Percentiles rank a stretch among this genome's conserved stretches.
phyloP scores from a whole-genome alignment of 2,797 vertebrate species.

The Arremon aurantiirostris region DNA sequence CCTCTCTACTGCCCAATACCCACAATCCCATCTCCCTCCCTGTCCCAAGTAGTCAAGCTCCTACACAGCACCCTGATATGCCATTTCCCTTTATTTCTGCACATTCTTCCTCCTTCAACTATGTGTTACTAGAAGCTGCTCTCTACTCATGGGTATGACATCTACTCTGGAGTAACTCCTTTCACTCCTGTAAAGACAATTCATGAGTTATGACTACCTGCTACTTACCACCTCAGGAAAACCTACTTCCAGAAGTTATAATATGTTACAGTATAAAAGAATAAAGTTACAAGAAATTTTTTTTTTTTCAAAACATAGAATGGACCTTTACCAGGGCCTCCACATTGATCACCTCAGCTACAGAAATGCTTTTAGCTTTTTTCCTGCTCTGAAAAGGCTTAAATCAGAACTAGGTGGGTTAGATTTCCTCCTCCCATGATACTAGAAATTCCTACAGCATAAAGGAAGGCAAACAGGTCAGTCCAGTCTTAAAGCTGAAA shows the following conservation, averaged over 20 bases:
- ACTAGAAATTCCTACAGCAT: neutral
- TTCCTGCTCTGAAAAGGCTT: neutral
- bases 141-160: neutral
- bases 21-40: neutral
- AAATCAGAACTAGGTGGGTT: neutral
- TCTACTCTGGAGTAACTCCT: neutral
- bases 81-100: neutral
- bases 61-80: neutral
- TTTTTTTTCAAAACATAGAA: neutral
- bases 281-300: neutral
- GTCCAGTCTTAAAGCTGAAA: neutral
- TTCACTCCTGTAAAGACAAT: neutral
- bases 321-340: neutral
- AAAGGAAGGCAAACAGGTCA: neutral
- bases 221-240: neutral
- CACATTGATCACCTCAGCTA: neutral
- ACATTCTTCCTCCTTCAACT: neutral
- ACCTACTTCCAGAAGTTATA: neutral
- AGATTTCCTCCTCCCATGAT: neutral
- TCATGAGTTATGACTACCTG: neutral
- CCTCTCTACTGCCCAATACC: neutral
- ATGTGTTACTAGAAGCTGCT: neutral
- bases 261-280: neutral
- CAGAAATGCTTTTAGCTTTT: neutral
- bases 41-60: neutral